Evolutionary conservation across 2,888 invertebrate species (phyloP).

Genomic region (Chloroclysta siterata): DNA sequence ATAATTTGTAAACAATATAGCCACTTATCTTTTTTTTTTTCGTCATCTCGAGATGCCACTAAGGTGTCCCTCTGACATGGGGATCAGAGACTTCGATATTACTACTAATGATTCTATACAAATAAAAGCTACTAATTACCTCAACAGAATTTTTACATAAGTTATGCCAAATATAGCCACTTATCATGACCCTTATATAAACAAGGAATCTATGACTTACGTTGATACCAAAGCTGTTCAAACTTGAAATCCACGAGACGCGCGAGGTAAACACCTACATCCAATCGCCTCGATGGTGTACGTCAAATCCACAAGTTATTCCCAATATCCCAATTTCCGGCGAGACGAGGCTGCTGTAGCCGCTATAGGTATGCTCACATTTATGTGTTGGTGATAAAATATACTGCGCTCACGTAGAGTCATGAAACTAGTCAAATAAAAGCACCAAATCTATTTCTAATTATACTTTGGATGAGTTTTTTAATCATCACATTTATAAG

Average conservation of each 20-base stretch:
- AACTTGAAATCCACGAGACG: slow-evolving; percentile 14
- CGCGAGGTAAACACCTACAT: slow-evolving; percentile 33
- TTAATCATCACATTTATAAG: too few species aligned
- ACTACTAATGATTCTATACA: too few species aligned
- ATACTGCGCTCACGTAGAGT: slow-evolving; percentile 43
- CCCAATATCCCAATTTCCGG: slow-evolving; percentile 66
- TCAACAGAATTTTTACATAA: too few species aligned
- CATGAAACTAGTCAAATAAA: slow-evolving; percentile 10
- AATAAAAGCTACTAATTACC: too few species aligned
- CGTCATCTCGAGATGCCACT: too few species aligned
- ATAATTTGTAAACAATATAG: too few species aligned
- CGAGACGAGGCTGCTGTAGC: slow-evolving; percentile 44
- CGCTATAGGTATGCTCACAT: slow-evolving; percentile 46
- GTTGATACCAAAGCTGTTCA: not conserved
- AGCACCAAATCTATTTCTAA: not conserved
- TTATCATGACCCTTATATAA: not conserved
- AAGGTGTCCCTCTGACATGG: too few species aligned
- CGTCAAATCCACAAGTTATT: slow-evolving; percentile 65
- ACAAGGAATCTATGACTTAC: not conserved
- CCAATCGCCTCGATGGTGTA: slow-evolving; percentile 36
- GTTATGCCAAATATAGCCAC: too few species aligned
- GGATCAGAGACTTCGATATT: too few species aligned
- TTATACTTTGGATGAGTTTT: too few species aligned
- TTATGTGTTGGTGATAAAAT: slow-evolving; percentile 57
- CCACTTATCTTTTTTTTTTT: too few species aligned